These are phyloP conservation scores for Trematomus bernacchii DNA, from an alignment of 2,797 vertebrate genomes.

Conservation along the genomic window DNA sequence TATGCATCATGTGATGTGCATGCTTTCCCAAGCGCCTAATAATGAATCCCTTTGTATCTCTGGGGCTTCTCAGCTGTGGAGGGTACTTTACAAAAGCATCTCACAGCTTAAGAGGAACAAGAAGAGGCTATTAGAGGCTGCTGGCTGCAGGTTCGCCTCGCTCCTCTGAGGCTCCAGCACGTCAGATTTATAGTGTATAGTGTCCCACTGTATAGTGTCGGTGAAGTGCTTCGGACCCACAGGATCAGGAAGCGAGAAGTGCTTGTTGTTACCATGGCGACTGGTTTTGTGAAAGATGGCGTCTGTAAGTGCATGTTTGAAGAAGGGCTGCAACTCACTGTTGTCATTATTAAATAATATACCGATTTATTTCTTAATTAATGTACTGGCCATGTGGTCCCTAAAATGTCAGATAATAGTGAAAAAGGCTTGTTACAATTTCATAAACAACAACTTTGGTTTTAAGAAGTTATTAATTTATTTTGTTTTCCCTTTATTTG, in stretches of 20 bases:
- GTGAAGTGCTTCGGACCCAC: constrained; percentile 43
- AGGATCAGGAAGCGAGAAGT: constrained; percentile 23
- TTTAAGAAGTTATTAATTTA: neutral
- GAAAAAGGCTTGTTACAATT: neutral
- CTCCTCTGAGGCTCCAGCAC: constrained; percentile 40
- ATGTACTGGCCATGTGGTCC: too few species aligned
- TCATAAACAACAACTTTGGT: neutral
- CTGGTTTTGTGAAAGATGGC: constrained; percentile 33
- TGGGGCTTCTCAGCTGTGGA: constrained; percentile 15
- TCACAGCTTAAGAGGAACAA: constrained; percentile 48
- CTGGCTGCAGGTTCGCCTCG: constrained; percentile 39
- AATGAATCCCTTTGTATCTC: constrained; percentile 26
- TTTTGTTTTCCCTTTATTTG: too few species aligned
- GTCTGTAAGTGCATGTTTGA: neutral
- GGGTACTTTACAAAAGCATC: constrained; percentile 27
- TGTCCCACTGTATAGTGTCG: constrained; percentile 53
- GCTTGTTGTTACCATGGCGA: constrained; percentile 59
- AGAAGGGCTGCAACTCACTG: neutral
- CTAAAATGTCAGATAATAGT: neutral
- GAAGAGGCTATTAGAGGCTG: constrained; percentile 48
- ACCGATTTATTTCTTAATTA: neutral
- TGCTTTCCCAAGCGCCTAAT: constrained; percentile 5
- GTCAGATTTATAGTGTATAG: constrained; percentile 64
- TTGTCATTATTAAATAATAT: neutral
- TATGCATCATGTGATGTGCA: neutral